Evolutionary conservation across 2,113 vertebrate species (phyloP), one percentile per base, ranked within the genome.

Genomic region (Oryzias curvinotus): DNA sequence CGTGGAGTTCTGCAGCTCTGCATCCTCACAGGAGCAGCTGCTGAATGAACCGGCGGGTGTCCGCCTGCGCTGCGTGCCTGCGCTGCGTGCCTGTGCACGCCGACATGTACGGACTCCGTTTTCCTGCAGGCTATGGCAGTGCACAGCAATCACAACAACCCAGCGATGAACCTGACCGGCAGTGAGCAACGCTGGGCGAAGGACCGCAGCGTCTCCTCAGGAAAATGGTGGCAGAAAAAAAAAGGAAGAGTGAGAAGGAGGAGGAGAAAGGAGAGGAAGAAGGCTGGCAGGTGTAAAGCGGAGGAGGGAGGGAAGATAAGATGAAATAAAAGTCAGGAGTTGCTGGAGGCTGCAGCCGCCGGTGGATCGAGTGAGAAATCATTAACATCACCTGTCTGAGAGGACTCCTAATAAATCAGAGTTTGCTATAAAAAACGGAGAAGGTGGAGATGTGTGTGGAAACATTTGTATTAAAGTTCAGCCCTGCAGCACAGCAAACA

Each of bases 101-200:
- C 81, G 83, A 92, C 92, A 91, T 88, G 92, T 91, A 91, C 82
- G 82, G 88, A 91, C 90, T 85, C 82, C 90, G 86, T 85, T 85
- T 81, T 89, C 88, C 89, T 90, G 81, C 88, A 86, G 88, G 91
- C 90, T 78, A 83, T 63, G 65, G 82, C 65, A 60, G 55, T 88
- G 77, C 79, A 26, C 75, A 57, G 85, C 84, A 88, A 84, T 86
- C 86, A 86, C 70, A 89, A 88, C 87, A 87, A 86, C 78, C 76
- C 74, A 48, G 69, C 61, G 80, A 82, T 74, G 64, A 77, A 86
- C 71, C 62, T 62, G 57, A 69, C 78, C 55, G 63, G 70, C 58
- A 67, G 63, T 65, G 66, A 49, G 62, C 23, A 57, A 55, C 30
- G 47, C 65, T 56, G 30, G 58, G 57, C 43, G 64, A 55, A 51